phyloP scores from a whole-genome alignment of 1,140 invertebrate species.

The Drosophila obscura region DNA sequence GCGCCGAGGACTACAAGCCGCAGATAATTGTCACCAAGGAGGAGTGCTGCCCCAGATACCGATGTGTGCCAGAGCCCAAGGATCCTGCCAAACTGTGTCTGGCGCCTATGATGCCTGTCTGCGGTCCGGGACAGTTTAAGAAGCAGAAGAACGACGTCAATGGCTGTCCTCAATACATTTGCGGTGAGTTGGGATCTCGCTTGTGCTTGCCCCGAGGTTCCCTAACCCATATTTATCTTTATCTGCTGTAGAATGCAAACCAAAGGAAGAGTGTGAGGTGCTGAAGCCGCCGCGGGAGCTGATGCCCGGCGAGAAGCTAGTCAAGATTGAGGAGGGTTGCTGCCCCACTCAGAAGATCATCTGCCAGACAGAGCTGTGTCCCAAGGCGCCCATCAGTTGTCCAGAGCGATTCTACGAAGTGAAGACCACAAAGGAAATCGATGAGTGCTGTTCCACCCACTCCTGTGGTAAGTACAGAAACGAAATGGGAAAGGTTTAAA shows the following conservation, averaged over 20 bases:
- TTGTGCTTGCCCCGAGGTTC: not conserved
- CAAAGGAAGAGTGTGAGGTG: conserved; percentile 87
- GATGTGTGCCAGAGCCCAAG: conserved; percentile 86
- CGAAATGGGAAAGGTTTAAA: not conserved
- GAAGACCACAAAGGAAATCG: conserved; percentile 80
- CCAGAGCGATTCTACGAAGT: conserved; percentile 85
- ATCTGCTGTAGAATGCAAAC: conserved; percentile 87
- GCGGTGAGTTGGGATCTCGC: conserved; percentile 85
- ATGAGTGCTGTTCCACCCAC: conserved; percentile 87
- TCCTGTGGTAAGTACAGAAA: conserved; percentile 86
- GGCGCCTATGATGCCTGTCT: conserved; percentile 87
- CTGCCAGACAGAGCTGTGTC: conserved; percentile 88
- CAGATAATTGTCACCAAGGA: conserved; percentile 85
- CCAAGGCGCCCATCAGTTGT: conserved; percentile 85
- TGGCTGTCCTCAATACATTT: conserved; percentile 88
- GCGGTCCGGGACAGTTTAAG: conserved; percentile 88
- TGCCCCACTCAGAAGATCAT: conserved; percentile 87
- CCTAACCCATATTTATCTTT: not conserved
- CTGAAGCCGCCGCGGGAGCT: conserved; percentile 84
- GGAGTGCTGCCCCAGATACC: conserved; percentile 89
- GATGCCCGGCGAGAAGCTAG: conserved; percentile 86
- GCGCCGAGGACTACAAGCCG: conserved; percentile 85
- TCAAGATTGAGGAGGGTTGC: conserved; percentile 87
- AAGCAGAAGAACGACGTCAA: conserved; percentile 86
- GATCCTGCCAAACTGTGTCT: conserved; percentile 85